Percentiles rank a stretch among this genome's conserved stretches.
These are phyloP conservation scores for Bos indicus DNA, from an alignment of 2,113 vertebrate species.

Conservation along the genomic window DNA sequence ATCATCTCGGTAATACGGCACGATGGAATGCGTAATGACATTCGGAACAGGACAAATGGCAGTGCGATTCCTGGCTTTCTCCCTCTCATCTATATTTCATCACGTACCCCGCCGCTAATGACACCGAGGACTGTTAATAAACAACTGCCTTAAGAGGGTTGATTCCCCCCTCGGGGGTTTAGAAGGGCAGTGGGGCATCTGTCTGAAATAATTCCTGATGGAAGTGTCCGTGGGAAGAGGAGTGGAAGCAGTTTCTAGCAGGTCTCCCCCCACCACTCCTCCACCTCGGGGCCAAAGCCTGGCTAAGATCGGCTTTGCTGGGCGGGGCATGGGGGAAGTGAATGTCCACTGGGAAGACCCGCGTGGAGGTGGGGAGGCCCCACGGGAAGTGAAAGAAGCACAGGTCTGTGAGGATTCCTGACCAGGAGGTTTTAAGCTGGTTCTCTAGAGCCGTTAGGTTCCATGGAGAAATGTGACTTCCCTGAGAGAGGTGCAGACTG, in stretches of 20 bases:
- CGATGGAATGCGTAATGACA: conserved; percentile 75
- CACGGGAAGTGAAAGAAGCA: neutral
- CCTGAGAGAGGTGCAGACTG: neutral
- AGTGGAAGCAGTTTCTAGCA: neutral
- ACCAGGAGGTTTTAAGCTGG: neutral
- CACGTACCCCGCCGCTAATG: conserved; percentile 65
- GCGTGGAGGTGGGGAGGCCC: fast-evolving
- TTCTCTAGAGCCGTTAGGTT: neutral
- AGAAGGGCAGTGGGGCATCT: neutral
- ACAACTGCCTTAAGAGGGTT: conserved; percentile 52
- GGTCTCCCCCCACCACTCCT: fast-evolving
- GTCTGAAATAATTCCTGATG: conserved; percentile 25
- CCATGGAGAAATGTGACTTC: neutral
- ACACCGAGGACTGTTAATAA: conserved; percentile 71
- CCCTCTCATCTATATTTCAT: conserved; percentile 73
- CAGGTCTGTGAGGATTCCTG: neutral
- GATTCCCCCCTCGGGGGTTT: neutral
- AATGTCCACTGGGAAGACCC: fast-evolving
- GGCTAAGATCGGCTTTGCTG: neutral
- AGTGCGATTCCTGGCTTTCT: conserved; percentile 45
- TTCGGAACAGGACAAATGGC: conserved; percentile 76
- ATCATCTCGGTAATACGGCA: conserved; percentile 76
- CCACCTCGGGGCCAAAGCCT: neutral
- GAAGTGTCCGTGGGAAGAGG: neutral
- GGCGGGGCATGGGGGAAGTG: neutral